A percentile compares a stretch with the other conserved stretches of the same genome.
Evolutionary conservation across 2,888 invertebrate genomes (phyloP).

Genomic region (Cinara cedri): DNA sequence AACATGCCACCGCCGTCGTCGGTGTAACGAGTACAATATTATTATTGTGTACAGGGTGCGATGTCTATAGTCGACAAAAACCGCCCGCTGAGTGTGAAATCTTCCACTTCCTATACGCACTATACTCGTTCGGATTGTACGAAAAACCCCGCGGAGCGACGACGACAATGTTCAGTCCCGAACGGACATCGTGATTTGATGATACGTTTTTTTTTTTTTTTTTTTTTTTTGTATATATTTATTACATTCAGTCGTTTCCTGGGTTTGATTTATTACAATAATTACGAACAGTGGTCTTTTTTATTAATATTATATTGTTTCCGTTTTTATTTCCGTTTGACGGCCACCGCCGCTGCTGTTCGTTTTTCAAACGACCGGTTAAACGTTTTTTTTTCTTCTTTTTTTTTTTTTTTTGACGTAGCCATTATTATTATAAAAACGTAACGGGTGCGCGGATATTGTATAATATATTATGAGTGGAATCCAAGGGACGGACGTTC

Average conservation of each 20-base stretch:
- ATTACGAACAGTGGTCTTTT: not conserved
- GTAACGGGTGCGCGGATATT: not conserved
- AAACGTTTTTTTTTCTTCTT: not conserved
- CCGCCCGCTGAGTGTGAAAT: slow-evolving; percentile 49
- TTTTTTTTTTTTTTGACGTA: not conserved
- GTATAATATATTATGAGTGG: not conserved
- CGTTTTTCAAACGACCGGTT: not conserved
- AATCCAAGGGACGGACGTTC: too few relatives aligned
- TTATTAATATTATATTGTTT: slow-evolving; percentile 18
- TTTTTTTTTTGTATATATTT: too few relatives aligned
- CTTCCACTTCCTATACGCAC: slow-evolving; percentile 49
- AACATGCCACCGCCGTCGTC: not conserved
- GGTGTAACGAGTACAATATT: not conserved
- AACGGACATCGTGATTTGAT: slow-evolving; percentile 4
- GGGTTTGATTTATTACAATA: slow-evolving; percentile 40
- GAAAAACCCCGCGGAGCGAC: slow-evolving; percentile 49
- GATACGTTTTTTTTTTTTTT: not conserved
- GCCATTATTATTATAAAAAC: not conserved
- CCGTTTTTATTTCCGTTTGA: slow-evolving; percentile 21
- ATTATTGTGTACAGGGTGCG: slow-evolving; percentile 13
- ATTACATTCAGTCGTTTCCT: slow-evolving; percentile 35
- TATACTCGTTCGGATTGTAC: slow-evolving; percentile 31
- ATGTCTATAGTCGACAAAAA: slow-evolving; percentile 22
- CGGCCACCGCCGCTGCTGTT: not conserved
- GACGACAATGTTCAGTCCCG: slow-evolving; percentile 21